Conservation (phyloP, 2,888 invertebrate species). For the Tupiocoris notatus region DNA sequence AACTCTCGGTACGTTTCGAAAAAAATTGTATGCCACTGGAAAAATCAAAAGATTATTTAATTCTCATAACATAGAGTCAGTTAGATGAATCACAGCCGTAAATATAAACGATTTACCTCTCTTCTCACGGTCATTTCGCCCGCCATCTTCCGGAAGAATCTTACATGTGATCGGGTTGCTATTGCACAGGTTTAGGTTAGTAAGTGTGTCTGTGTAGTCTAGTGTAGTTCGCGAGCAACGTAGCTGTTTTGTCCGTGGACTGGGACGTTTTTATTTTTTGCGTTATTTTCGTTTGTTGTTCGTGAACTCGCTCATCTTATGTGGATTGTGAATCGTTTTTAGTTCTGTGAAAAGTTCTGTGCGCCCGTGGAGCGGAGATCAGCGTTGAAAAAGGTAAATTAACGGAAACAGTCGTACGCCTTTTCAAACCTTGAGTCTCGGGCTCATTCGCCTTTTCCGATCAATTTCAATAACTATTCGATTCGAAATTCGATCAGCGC, state of each 20-base stretch:
- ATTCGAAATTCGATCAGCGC: not conserved
- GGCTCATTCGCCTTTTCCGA: too few species aligned
- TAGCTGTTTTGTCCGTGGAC: not conserved
- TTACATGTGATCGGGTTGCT: constrained; percentile 23
- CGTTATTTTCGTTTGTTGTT: not conserved
- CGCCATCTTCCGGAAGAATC: constrained; percentile 33
- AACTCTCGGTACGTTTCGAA: too few species aligned
- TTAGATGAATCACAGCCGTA: too few species aligned
- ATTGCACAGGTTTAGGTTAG: not conserved
- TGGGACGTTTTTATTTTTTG: not conserved
- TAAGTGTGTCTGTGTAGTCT: not conserved
- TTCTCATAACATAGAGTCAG: too few species aligned
- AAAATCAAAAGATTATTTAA: too few species aligned
- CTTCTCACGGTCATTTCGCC: constrained; percentile 2
- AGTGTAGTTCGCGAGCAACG: not conserved
- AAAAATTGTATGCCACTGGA: too few species aligned
- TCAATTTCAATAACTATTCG: too few species aligned
- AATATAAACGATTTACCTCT: too few species aligned
- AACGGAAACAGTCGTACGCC: too few species aligned
- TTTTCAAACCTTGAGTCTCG: too few species aligned
- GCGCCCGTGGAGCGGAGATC: not conserved
- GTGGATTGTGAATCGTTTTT: not conserved
- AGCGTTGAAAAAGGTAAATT: not conserved
- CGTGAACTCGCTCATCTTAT: not conserved
- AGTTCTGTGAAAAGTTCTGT: not conserved